A percentile compares a stretch with the other conserved stretches of the same genome.
These are phyloP conservation scores for Rhinogobio ventralis DNA, from an alignment of 2,797 vertebrate species.

Conservation along the genomic window DNA sequence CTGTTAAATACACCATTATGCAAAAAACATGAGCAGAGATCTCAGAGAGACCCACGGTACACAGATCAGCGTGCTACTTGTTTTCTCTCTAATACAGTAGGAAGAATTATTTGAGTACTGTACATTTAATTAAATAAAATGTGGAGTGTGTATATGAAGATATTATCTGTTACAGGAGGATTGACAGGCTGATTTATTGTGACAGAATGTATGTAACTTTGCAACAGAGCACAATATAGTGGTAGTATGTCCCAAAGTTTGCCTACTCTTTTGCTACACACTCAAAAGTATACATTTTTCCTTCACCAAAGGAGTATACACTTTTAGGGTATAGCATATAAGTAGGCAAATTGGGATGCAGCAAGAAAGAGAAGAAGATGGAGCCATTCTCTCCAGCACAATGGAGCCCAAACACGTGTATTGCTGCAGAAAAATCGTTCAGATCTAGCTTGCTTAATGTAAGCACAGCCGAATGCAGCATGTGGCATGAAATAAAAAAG, in stretches of 20 bases:
- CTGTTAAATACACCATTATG: background rate
- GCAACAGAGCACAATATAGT: background rate
- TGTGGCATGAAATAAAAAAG: slow-evolving; percentile 46
- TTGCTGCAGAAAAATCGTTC: slow-evolving; percentile 25
- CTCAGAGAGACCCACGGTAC: too few species aligned
- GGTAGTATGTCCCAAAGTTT: background rate
- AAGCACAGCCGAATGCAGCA: slow-evolving; percentile 39
- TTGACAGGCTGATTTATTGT: background rate
- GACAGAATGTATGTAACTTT: background rate
- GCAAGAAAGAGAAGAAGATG: slow-evolving; percentile 5
- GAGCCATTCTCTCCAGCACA: slow-evolving; percentile 40
- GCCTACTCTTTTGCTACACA: background rate
- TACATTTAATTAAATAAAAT: background rate
- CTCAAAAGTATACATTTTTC: background rate
- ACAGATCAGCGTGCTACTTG: too few species aligned
- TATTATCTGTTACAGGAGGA: background rate
- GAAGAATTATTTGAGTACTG: background rate
- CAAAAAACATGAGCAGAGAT: background rate
- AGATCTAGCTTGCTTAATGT: slow-evolving; percentile 41
- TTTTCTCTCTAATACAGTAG: background rate
- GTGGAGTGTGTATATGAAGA: background rate
- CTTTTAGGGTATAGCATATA: background rate
- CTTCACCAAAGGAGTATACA: background rate
- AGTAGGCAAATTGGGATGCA: background rate
- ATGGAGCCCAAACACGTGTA: slow-evolving; percentile 14